phyloP scores from a whole-genome alignment of 2,113 vertebrate genomes.

The Ailurus styani region DNA sequence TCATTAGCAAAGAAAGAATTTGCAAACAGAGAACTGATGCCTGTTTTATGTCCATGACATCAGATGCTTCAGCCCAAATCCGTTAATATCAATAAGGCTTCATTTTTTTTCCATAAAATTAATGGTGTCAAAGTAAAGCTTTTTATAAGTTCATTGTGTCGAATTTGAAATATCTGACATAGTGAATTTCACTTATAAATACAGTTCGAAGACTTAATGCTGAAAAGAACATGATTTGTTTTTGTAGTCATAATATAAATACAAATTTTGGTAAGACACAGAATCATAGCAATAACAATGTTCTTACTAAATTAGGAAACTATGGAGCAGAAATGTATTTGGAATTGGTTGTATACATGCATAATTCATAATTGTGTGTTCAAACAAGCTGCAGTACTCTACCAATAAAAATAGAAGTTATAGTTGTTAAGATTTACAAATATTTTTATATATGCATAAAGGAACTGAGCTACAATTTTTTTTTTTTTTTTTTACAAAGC shows the following conservation, averaged over 20 bases:
- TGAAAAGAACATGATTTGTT: not conserved
- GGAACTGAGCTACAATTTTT: not conserved
- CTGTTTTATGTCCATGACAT: not conserved
- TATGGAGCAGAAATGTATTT: not conserved
- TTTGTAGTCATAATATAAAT: not conserved
- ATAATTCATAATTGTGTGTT: not conserved
- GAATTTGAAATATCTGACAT: slow-evolving; percentile 13
- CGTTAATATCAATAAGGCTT: not conserved
- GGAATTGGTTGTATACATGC: not conserved
- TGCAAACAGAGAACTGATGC: not conserved
- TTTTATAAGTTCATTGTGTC: not conserved
- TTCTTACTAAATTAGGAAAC: not conserved
- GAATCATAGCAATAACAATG: not conserved
- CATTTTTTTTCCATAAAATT: not conserved
- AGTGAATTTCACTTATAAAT: not conserved
- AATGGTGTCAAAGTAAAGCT: not conserved
- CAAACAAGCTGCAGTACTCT: not conserved
- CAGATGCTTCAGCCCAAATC: not conserved
- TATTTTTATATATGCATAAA: not conserved
- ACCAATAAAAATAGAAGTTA: not conserved
- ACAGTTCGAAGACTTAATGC: slow-evolving; percentile 31
- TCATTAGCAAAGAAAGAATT: not conserved
- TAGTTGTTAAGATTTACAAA: slow-evolving; percentile 8
- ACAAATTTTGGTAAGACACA: not conserved
- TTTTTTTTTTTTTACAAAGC: not conserved